phyloP scores from a whole-genome alignment of 1,140 invertebrate genomes.

The Propsilocerus akamusi region DNA sequence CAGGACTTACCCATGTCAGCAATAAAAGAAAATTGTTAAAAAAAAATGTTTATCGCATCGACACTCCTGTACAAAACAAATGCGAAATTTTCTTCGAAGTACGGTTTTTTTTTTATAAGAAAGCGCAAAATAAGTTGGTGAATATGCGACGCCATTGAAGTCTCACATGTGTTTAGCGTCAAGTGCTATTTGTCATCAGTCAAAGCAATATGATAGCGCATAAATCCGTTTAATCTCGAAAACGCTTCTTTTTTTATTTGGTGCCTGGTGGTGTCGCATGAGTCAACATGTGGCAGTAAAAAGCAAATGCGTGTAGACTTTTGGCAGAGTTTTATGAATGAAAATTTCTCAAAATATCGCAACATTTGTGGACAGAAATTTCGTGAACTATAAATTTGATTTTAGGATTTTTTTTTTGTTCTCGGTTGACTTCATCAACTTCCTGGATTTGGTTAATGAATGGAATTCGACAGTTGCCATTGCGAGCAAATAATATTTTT shows the following conservation, averaged over 20 bases:
- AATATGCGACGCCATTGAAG: background rate
- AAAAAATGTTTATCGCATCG: conserved; percentile 1
- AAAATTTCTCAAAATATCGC: too few relatives aligned
- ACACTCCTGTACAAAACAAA: background rate
- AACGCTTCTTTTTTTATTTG: background rate
- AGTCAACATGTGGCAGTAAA: background rate
- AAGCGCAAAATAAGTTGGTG: background rate
- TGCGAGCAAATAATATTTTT: too few relatives aligned
- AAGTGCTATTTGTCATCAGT: background rate
- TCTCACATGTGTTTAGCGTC: background rate
- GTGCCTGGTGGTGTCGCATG: background rate
- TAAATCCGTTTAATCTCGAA: background rate
- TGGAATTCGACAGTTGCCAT: too few relatives aligned
- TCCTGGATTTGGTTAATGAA: too few relatives aligned
- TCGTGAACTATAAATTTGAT: too few relatives aligned
- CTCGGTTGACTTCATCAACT: too few relatives aligned
- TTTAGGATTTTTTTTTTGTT: too few relatives aligned
- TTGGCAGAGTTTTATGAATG: too few relatives aligned
- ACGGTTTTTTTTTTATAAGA: too few relatives aligned
- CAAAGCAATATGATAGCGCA: background rate
- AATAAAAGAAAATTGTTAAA: conserved; percentile 1
- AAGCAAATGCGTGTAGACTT: too few relatives aligned
- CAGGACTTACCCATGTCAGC: background rate
- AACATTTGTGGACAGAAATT: too few relatives aligned
- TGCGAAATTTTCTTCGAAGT: too few relatives aligned